Percentiles rank a stretch among this genome's conserved stretches.
phyloP scores from a whole-genome alignment of 2,113 vertebrate genomes.

The Caranx melampygus region DNA sequence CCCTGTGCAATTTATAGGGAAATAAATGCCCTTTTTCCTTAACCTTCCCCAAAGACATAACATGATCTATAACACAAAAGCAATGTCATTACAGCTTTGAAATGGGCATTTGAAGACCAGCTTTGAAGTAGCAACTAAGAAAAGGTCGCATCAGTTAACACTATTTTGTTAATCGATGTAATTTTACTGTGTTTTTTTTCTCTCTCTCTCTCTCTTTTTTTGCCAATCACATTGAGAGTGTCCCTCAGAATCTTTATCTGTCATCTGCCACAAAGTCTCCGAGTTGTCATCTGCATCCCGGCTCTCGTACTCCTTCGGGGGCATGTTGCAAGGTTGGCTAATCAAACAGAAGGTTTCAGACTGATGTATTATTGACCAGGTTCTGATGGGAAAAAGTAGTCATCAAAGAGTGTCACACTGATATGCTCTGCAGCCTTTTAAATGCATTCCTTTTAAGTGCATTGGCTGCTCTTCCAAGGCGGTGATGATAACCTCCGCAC shows the following conservation, averaged over 20 bases:
- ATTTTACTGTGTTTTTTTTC: background rate
- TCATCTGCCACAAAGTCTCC: constrained; percentile 12
- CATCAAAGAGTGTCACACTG: constrained; percentile 57
- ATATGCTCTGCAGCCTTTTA: constrained; percentile 49
- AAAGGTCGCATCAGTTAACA: constrained; percentile 38
- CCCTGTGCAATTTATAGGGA: constrained; percentile 71
- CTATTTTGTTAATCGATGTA: constrained; percentile 33
- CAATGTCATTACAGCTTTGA: constrained; percentile 49
- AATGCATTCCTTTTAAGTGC: constrained; percentile 59
- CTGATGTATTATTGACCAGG: constrained; percentile 71
- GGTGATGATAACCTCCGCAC: constrained; percentile 36
- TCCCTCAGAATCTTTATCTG: constrained; percentile 5
- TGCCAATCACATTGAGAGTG: constrained; percentile 3
- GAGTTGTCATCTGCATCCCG: constrained; percentile 2
- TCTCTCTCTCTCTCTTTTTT: background rate
- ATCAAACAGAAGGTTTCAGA: constrained; percentile 56
- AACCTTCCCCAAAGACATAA: constrained; percentile 71
- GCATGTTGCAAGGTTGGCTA: constrained; percentile 52
- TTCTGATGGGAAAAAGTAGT: constrained; percentile 48
- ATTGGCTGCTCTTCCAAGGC: constrained; percentile 34
- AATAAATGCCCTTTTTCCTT: constrained; percentile 75
- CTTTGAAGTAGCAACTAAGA: constrained; percentile 19
- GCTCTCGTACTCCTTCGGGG: constrained; percentile 52
- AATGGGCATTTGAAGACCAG: constrained; percentile 26
- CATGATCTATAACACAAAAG: constrained; percentile 61